Evolutionary conservation across 2,797 vertebrate species (phyloP).

Genomic region (Clarias laeviceps): DNA sequence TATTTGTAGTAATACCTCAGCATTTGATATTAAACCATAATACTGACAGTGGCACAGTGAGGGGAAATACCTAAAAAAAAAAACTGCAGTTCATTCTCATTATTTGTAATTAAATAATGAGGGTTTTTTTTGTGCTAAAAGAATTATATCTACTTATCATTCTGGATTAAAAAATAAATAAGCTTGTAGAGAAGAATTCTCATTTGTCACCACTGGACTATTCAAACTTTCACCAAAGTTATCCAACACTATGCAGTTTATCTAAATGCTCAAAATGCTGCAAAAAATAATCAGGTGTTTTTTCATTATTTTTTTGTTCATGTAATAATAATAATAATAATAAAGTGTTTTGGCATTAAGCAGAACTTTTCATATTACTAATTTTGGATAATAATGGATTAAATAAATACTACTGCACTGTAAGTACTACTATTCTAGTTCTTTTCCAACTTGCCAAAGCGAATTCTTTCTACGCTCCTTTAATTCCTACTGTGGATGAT

Average conservation of each 20-base stretch:
- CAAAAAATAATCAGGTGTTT: slow-evolving; percentile 8
- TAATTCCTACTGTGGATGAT: background rate
- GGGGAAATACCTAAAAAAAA: background rate
- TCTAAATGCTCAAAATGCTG: slow-evolving; percentile 12
- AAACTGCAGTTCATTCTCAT: background rate
- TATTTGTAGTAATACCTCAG: slow-evolving; percentile 51
- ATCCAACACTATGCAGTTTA: slow-evolving; percentile 37
- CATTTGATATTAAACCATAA: slow-evolving; percentile 34
- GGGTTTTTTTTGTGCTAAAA: background rate
- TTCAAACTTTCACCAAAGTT: slow-evolving; percentile 26
- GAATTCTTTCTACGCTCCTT: slow-evolving; percentile 16
- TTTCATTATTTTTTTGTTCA: background rate
- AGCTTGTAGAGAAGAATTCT: background rate
- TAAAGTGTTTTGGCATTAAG: background rate
- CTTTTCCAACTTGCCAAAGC: slow-evolving; percentile 41
- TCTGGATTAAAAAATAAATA: no score
- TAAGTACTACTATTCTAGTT: slow-evolving; percentile 34
- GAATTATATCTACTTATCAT: no score
- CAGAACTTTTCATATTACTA: background rate
- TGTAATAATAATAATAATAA: background rate
- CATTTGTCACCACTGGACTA: slow-evolving; percentile 13
- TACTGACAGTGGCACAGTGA: background rate
- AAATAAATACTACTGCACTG: slow-evolving; percentile 49
- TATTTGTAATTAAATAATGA: background rate
- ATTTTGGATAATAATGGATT: background rate